These are phyloP conservation scores for Nicator chloris DNA, from an alignment of 2,113 vertebrate species.

Conservation along the genomic window DNA sequence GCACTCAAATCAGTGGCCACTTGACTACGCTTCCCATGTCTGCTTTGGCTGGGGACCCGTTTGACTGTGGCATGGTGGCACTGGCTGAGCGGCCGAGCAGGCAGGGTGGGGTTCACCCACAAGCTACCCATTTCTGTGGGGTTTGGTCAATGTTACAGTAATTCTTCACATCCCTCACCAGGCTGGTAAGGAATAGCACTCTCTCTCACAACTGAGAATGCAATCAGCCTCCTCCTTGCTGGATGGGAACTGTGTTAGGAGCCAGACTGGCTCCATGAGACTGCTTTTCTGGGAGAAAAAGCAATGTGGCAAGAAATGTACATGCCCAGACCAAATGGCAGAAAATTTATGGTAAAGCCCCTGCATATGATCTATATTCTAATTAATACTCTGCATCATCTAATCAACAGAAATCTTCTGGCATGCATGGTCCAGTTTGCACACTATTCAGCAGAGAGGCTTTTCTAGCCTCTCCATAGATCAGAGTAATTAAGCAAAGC, in stretches of 20 bases:
- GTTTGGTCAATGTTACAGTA: not conserved
- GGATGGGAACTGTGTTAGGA: not conserved
- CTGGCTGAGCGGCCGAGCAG: not conserved
- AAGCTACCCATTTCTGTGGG: not conserved
- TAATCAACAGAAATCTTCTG: slow-evolving; percentile 61
- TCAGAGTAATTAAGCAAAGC: slow-evolving; percentile 72
- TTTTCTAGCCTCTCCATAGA: slow-evolving; percentile 51
- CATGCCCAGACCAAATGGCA: slow-evolving; percentile 28
- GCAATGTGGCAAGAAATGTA: slow-evolving; percentile 5
- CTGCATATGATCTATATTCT: slow-evolving; percentile 43
- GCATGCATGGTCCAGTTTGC: not conserved
- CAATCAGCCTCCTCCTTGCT: not conserved
- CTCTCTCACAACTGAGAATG: not conserved
- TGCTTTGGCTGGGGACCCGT: not conserved
- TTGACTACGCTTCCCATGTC: rapidly evolving
- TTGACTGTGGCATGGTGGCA: not conserved
- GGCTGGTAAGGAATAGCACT: not conserved
- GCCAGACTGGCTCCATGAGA: not conserved
- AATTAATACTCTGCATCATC: slow-evolving; percentile 50
- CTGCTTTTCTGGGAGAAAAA: slow-evolving; percentile 14
- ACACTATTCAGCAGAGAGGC: slow-evolving; percentile 49
- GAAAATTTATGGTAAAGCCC: slow-evolving; percentile 13
- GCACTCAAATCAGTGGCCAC: not conserved
- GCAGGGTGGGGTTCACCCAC: not conserved
- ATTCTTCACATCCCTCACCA: not conserved